Evolutionary conservation across 2,797 vertebrate genomes (phyloP).

Genomic region (Halcyon badia): DNA sequence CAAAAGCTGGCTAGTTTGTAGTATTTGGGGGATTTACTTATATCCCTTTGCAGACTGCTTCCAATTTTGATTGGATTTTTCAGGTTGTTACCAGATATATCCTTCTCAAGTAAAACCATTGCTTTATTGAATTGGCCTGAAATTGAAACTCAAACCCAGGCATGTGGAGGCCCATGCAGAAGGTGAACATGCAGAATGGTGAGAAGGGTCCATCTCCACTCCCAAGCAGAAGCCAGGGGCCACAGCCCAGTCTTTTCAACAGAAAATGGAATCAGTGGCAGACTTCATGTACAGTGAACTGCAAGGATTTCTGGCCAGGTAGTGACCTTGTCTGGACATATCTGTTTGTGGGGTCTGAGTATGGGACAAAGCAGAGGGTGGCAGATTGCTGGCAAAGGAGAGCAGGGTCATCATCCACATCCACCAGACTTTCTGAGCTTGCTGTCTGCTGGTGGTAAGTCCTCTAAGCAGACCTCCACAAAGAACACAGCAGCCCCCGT

Average conservation of each 20-base stretch:
- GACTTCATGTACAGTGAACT: neutral
- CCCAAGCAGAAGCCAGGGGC: neutral
- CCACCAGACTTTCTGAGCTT: neutral
- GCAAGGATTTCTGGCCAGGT: neutral
- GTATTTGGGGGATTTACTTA: neutral
- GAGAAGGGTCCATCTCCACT: neutral
- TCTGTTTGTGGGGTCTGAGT: neutral
- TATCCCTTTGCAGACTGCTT: neutral
- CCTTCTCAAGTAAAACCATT: neutral
- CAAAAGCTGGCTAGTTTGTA: neutral
- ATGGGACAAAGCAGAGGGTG: neutral
- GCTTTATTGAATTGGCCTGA: neutral
- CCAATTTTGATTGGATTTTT: neutral
- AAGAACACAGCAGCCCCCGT: rapidly evolving
- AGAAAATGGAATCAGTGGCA: rapidly evolving
- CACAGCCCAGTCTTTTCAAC: rapidly evolving
- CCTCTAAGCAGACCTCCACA: rapidly evolving
- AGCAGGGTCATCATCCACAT: neutral
- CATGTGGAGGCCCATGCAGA: rapidly evolving
- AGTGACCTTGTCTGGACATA: rapidly evolving
- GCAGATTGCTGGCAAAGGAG: rapidly evolving
- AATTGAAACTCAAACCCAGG: neutral
- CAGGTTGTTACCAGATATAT: neutral
- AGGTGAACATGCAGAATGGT: neutral
- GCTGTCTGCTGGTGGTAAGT: rapidly evolving